A percentile compares a stretch with the other conserved stretches of the same genome.
These are phyloP conservation scores for Lucifuga dentata DNA, from an alignment of 2,113 vertebrate genomes.

Conservation along the genomic window DNA sequence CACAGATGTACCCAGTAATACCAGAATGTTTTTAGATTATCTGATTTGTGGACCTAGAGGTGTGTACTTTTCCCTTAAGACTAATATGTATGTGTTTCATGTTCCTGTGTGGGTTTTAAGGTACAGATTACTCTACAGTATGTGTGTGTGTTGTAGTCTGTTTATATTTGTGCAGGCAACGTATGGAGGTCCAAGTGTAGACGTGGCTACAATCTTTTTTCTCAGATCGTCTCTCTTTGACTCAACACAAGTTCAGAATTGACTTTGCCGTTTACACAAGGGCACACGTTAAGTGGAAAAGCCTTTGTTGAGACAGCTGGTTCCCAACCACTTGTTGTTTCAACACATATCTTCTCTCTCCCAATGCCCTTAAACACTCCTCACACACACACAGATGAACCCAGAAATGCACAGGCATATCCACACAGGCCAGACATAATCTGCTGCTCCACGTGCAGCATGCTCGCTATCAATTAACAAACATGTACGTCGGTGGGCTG, in stretches of 20 bases:
- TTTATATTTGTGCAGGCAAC: slow-evolving; percentile 33
- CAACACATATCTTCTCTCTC: slow-evolving; percentile 68
- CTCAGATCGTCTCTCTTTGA: slow-evolving; percentile 34
- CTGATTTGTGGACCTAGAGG: slow-evolving; percentile 33
- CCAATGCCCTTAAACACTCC: slow-evolving; percentile 23
- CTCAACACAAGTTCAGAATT: slow-evolving; percentile 50
- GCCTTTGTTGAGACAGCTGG: slow-evolving; percentile 82
- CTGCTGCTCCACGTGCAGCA: slow-evolving; percentile 31
- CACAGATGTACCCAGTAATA: slow-evolving; percentile 58
- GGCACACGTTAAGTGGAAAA: slow-evolving; percentile 79
- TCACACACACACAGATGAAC: slow-evolving; percentile 15
- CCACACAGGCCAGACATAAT: slow-evolving; percentile 19
- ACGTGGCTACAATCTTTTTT: slow-evolving; percentile 72
- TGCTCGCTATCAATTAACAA: slow-evolving; percentile 62
- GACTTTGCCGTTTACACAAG: slow-evolving; percentile 78
- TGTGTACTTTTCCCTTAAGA: no score
- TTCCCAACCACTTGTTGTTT: slow-evolving; percentile 72
- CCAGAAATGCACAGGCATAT: slow-evolving; percentile 36
- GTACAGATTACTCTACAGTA: no score
- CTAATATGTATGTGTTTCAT: neutral
- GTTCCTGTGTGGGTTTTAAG: slow-evolving; percentile 44
- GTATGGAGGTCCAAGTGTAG: slow-evolving; percentile 61
- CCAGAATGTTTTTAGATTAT: slow-evolving; percentile 39
- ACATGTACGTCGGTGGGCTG: slow-evolving; percentile 51
- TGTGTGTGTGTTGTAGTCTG: slow-evolving; percentile 43